Conservation (phyloP, 2,888 invertebrate species). For the Glyphotaelius pellucidus region DNA sequence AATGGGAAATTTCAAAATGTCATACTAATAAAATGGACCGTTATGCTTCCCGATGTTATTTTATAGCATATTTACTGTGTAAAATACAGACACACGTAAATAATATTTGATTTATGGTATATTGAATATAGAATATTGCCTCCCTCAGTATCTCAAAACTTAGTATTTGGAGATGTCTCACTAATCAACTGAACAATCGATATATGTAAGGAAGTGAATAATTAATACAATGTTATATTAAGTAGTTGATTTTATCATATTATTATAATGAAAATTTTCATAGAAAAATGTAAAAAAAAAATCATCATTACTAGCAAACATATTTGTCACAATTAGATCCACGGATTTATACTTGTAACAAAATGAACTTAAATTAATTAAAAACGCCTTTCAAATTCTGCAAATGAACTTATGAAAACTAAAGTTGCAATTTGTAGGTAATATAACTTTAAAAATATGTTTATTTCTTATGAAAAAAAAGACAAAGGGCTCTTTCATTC, state of each 20-base stretch:
- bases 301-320: background rate
- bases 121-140: no score
- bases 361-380: background rate
- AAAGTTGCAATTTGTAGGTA: background rate
- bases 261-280: background rate
- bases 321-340: background rate
- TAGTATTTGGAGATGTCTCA: no score
- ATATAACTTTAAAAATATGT: background rate
- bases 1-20: no score
- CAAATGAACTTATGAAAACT: background rate
- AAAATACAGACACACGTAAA: no score
- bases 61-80: no score
- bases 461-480: background rate
- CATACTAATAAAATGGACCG: no score
- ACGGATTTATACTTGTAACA: background rate
- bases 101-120: no score
- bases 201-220: background rate
- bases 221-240: background rate
- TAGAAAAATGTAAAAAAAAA: background rate
- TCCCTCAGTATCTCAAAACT: no score
- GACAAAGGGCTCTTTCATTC: background rate
- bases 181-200: no score
- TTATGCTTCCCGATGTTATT: no score
- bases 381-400: background rate
- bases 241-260: background rate